Evolutionary conservation across 2,113 vertebrate species (phyloP).

Genomic region (Acrocephalus arundinaceus): DNA sequence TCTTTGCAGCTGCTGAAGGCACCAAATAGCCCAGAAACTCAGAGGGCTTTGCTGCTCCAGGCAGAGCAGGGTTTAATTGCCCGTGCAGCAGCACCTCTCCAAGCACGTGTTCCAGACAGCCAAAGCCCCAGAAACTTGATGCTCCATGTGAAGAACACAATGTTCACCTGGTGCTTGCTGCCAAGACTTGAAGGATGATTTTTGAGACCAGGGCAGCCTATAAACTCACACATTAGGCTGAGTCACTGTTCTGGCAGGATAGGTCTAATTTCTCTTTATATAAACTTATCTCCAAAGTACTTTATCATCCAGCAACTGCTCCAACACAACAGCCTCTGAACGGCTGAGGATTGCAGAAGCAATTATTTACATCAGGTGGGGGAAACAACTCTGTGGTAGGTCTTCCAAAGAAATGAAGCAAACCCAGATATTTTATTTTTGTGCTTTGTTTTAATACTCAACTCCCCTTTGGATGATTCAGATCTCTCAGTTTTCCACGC

Average conservation of each 20-base stretch:
- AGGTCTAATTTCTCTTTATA: background rate
- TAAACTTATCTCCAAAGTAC: constrained; percentile 21
- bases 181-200: background rate
- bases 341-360: background rate
- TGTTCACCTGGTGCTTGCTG: constrained; percentile 41
- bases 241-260: constrained; percentile 49
- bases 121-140: constrained; percentile 3
- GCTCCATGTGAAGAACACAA: constrained; percentile 21
- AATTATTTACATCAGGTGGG: constrained; percentile 26
- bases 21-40: background rate
- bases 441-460: constrained; percentile 8
- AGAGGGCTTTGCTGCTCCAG: background rate
- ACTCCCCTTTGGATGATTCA: background rate
- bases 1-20: background rate
- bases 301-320: constrained; percentile 28
- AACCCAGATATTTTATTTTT: background rate
- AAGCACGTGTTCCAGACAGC: background rate
- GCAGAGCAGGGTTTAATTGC: background rate
- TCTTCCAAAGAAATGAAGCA: background rate
- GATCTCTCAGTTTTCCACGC: constrained; percentile 23
- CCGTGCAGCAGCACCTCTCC: background rate
- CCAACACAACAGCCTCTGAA: background rate
- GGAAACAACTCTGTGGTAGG: constrained; percentile 17
- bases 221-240: constrained; percentile 42
- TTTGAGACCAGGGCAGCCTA: background rate